phyloP scores from a whole-genome alignment of 2,113 vertebrate genomes.

The Lethenteron camtschaticum region DNA sequence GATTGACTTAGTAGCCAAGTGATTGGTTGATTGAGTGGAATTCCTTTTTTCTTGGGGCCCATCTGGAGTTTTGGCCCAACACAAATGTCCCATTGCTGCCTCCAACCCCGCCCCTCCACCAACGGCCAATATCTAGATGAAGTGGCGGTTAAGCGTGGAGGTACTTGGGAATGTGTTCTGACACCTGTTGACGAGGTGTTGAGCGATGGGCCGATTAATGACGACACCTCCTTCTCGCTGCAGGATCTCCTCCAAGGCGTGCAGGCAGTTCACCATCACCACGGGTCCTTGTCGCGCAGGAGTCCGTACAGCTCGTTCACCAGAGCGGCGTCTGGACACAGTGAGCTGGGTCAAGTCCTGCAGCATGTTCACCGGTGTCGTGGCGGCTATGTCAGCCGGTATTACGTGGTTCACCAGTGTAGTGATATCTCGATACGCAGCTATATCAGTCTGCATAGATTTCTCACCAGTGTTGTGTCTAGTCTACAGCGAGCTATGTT shows the following conservation, averaged over 20 bases:
- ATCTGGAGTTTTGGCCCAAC: too few relatives aligned
- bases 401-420: too few relatives aligned
- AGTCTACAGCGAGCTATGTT: background rate
- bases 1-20: too few relatives aligned
- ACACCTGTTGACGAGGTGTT: slow-evolving; percentile 87
- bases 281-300: slow-evolving; percentile 75
- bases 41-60: too few relatives aligned
- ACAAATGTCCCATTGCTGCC: too few relatives aligned
- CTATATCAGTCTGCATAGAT: background rate
- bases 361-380: too few relatives aligned
- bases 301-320: slow-evolving; percentile 85
- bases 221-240: slow-evolving; percentile 71
- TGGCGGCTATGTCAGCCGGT: too few relatives aligned
- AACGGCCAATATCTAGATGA: too few relatives aligned
- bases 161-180: background rate
- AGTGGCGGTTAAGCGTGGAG: too few relatives aligned
- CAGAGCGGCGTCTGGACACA: slow-evolving; percentile 34
- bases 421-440: background rate
- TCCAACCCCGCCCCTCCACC: too few relatives aligned
- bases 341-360: too few relatives aligned
- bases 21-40: too few relatives aligned
- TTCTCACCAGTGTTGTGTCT: background rate
- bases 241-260: slow-evolving; percentile 74
- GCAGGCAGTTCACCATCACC: slow-evolving; percentile 78
- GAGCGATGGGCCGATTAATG: slow-evolving; percentile 86